A percentile compares a stretch with the other conserved stretches of the same genome.
Conservation (phyloP, 1,140 invertebrate species). For the Tetramorium parvispinum region DNA sequence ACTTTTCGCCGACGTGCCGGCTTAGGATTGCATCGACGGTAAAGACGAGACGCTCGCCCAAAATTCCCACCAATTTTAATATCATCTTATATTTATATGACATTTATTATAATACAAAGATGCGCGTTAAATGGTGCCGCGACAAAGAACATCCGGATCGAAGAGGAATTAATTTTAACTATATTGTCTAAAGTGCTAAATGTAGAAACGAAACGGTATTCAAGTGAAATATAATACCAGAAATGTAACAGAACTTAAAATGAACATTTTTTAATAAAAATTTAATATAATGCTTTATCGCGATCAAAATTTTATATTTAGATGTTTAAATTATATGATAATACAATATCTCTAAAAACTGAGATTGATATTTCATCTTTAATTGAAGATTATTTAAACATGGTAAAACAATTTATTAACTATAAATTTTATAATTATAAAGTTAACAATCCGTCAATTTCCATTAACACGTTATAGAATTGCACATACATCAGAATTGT, state of each 20-base stretch:
- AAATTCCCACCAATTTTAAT: slow-evolving; percentile 78
- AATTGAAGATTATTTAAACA: neutral
- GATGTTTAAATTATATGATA: neutral
- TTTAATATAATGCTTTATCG: neutral
- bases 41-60: slow-evolving; percentile 29
- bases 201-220: neutral
- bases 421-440: too few species aligned
- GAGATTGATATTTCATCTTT: neutral
- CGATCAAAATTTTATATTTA: neutral
- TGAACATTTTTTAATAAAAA: neutral
- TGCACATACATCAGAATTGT: neutral
- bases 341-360: neutral
- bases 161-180: neutral
- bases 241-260: neutral
- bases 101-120: slow-evolving; percentile 68
- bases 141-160: slow-evolving; percentile 24
- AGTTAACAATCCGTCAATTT: neutral
- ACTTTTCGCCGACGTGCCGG: slow-evolving; percentile 64
- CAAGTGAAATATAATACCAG: neutral
- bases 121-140: neutral
- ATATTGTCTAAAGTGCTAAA: neutral
- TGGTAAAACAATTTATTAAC: neutral
- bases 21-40: slow-evolving; percentile 50
- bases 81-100: slow-evolving; percentile 75
- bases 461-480: neutral